Evolutionary conservation across 92 coral and sea anemone species (phyloP).

Genomic region (Plumapathes pennacea): DNA sequence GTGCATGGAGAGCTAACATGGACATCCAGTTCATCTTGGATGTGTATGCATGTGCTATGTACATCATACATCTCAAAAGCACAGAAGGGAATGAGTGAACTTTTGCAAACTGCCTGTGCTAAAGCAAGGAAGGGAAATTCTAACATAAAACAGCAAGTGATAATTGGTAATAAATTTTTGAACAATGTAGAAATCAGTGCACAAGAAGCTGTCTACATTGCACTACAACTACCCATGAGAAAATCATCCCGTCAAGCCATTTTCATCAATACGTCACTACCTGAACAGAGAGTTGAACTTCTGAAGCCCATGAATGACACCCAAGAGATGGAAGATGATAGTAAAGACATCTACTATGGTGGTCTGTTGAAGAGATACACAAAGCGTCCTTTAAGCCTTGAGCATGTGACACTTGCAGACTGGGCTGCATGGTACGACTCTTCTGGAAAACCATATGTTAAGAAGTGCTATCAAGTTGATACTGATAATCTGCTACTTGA

Average conservation of each 20-base stretch:
- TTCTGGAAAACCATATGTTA: slow-evolving; percentile 21
- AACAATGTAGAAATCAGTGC: slow-evolving; percentile 54
- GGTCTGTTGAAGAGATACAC: slow-evolving; percentile 34
- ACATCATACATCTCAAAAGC: slow-evolving; percentile 55
- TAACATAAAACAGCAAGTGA: slow-evolving; percentile 46
- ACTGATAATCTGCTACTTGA: slow-evolving; percentile 46
- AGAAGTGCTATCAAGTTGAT: slow-evolving; percentile 33
- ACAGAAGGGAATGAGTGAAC: slow-evolving; percentile 64
- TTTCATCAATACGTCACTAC: slow-evolving; percentile 13
- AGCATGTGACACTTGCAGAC: slow-evolving; percentile 42
- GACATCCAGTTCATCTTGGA: slow-evolving; percentile 58
- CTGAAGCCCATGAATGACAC: slow-evolving; percentile 19
- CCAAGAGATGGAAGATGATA: slow-evolving; percentile 6
- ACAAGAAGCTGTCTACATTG: slow-evolving; percentile 31
- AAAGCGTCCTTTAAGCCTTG: slow-evolving; percentile 7
- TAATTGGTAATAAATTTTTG: slow-evolving; percentile 33
- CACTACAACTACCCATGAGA: slow-evolving; percentile 38
- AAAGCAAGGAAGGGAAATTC: slow-evolving; percentile 47
- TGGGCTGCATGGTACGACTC: slow-evolving; percentile 66
- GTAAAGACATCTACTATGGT: slow-evolving; percentile 14
- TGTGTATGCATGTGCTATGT: slow-evolving; percentile 65
- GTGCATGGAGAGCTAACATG: slow-evolving; percentile 63
- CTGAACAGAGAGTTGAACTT: slow-evolving; percentile 22
- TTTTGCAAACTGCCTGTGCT: slow-evolving; percentile 35
- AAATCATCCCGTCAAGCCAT: slow-evolving; percentile 33